phyloP scores from a whole-genome alignment of 2,113 vertebrate species.

The Passer montanus region DNA sequence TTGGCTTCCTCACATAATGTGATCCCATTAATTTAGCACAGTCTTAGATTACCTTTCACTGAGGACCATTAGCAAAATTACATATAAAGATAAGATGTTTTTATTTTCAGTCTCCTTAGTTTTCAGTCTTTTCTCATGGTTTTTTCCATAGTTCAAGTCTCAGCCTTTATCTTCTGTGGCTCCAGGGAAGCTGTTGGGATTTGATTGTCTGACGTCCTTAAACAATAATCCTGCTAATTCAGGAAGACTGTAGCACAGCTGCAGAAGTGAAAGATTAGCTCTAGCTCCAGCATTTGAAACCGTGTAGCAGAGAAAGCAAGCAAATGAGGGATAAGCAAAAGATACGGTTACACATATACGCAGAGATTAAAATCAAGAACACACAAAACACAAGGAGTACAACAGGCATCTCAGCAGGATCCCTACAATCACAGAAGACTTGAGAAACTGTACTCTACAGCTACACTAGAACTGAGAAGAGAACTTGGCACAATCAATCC shows the following conservation, averaged over 20 bases:
- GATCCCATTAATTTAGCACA: background rate
- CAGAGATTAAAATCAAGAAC: background rate
- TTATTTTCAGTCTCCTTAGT: background rate
- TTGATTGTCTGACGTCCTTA: background rate
- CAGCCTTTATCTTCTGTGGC: background rate
- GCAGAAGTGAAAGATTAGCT: background rate
- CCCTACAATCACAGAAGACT: background rate
- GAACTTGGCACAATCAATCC: background rate
- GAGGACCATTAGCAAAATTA: background rate
- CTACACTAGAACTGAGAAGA: background rate
- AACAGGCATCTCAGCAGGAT: background rate
- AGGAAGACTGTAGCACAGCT: background rate
- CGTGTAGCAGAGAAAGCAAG: background rate
- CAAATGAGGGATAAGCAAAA: background rate
- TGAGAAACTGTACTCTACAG: background rate
- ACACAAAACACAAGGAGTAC: background rate
- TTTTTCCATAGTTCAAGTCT: background rate
- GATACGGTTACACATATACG: background rate
- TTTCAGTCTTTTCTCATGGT: background rate
- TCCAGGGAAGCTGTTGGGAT: background rate
- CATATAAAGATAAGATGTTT: background rate
- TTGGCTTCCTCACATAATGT: background rate
- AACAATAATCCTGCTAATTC: background rate
- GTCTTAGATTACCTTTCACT: background rate
- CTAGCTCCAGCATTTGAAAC: background rate